phyloP scores from a whole-genome alignment of 2,113 vertebrate genomes.

The Chunga burmeisteri region DNA sequence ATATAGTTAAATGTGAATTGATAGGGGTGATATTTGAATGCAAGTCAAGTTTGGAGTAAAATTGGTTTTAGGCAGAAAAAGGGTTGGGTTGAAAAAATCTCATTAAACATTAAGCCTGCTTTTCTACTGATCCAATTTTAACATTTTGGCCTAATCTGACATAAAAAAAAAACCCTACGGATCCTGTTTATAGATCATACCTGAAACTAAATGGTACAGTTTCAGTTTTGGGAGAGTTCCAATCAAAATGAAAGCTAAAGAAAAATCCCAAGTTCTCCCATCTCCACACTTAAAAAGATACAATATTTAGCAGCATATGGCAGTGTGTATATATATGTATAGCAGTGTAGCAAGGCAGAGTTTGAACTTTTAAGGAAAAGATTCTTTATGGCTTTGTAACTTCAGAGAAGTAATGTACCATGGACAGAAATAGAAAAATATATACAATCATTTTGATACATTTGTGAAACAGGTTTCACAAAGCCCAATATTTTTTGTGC shows the following conservation, averaged over 20 bases:
- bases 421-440: background rate
- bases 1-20: background rate
- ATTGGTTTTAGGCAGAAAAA: background rate
- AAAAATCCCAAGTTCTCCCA: background rate
- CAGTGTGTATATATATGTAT: background rate
- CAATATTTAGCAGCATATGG: background rate
- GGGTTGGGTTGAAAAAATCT: background rate
- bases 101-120: background rate
- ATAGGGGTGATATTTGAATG: background rate
- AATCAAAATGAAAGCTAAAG: background rate
- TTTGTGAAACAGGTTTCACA: background rate
- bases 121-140: background rate
- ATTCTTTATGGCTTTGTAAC: slow-evolving; percentile 15
- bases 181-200: background rate
- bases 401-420: background rate
- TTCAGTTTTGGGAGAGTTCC: background rate
- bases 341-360: background rate
- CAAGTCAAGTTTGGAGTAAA: slow-evolving; percentile 13
- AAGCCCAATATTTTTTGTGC: slow-evolving; percentile 4
- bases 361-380: slow-evolving; percentile 3
- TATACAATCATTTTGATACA: background rate
- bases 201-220: background rate
- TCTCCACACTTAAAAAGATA: background rate
- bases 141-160: background rate
- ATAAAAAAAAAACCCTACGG: background rate